Conservation (phyloP, 2,113 vertebrate species). For the Arvicanthis niloticus region DNA sequence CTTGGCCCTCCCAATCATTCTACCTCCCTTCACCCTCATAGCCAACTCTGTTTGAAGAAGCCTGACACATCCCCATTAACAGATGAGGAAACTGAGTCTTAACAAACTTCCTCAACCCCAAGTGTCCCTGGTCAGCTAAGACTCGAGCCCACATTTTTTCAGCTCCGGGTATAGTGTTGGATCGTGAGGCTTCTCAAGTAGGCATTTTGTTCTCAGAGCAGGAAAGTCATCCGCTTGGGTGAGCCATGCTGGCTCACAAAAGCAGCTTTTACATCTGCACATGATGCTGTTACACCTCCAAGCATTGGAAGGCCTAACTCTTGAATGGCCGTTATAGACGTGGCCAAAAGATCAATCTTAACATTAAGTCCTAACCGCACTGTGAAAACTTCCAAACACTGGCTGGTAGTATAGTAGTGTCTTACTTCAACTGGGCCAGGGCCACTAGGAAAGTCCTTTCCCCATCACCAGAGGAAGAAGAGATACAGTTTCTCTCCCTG, state of each 20-base stretch:
- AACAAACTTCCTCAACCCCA: neutral
- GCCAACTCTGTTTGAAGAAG: neutral
- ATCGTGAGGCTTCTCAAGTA: neutral
- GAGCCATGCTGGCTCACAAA: neutral
- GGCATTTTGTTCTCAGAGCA: neutral
- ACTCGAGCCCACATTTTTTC: neutral
- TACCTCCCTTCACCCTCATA: neutral
- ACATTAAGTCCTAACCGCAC: neutral
- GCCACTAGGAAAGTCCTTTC: neutral
- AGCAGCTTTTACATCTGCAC: neutral
- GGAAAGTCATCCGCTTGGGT: neutral
- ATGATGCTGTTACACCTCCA: neutral
- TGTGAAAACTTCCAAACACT: slow-evolving; percentile 25
- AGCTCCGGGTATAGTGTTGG: neutral
- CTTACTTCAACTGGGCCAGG: neutral
- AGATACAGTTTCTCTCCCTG: neutral
- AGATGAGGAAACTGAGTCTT: slow-evolving; percentile 9
- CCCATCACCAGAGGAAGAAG: slow-evolving; percentile 18
- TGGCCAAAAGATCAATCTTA: neutral
- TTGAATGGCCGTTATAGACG: neutral
- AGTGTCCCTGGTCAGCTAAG: neutral
- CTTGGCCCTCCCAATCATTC: neutral
- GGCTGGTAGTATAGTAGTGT: neutral
- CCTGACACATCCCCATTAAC: neutral
- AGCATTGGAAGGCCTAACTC: neutral